Conservation (phyloP, 2,797 vertebrate genomes). For the Uromys caudimaculatus region DNA sequence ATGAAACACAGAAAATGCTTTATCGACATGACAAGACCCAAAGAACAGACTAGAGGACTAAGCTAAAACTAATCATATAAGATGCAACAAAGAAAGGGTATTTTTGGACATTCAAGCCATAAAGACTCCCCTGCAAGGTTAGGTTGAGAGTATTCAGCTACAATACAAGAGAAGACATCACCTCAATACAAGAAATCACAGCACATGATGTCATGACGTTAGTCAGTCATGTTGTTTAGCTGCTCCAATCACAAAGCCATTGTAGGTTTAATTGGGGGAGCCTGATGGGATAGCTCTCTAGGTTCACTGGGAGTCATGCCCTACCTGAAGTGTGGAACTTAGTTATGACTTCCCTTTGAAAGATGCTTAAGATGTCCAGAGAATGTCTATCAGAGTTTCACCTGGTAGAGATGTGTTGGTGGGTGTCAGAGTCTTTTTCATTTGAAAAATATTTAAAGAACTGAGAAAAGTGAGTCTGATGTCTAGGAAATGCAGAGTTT, state of each 20-base stretch:
- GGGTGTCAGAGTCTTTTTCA: not conserved
- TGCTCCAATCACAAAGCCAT: not conserved
- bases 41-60: not conserved
- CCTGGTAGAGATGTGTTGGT: not conserved
- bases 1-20: not conserved
- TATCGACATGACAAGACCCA: not conserved
- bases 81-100: not conserved
- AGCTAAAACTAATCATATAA: not conserved
- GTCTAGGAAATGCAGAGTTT: not conserved
- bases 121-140: not conserved
- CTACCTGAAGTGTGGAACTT: not conserved
- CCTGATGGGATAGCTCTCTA: not conserved
- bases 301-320: not conserved
- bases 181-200: not conserved
- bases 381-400: not conserved
- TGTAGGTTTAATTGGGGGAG: not conserved
- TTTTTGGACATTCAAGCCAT: not conserved
- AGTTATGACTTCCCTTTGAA: not conserved
- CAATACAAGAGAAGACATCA: not conserved
- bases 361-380: not conserved
- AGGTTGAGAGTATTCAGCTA: not conserved
- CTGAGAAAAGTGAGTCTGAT: not conserved
- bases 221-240: not conserved
- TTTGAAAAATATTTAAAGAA: not conserved
- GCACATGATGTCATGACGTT: fast-evolving